Conservation (phyloP, 2,113 vertebrate species). For the Phrynocephalus versicolor region DNA sequence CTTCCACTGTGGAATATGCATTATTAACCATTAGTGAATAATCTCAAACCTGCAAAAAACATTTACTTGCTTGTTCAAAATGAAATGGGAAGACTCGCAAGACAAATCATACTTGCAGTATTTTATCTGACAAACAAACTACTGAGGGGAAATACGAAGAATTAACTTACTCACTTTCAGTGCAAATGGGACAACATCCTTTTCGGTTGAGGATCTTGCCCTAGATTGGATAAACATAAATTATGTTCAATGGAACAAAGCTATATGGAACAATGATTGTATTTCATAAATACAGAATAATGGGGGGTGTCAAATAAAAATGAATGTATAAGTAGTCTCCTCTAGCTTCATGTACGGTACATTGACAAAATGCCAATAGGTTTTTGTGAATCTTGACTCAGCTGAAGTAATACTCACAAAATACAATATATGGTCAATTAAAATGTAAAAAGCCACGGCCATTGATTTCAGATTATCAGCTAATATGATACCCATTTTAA, state of each 20-base stretch:
- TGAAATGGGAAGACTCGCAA: constrained; percentile 18
- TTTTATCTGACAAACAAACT: constrained; percentile 37
- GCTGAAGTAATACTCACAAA: constrained; percentile 22
- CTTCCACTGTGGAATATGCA: neutral
- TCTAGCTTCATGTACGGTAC: constrained; percentile 7
- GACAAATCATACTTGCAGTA: constrained; percentile 2
- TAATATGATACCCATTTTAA: neutral
- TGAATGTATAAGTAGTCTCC: constrained; percentile 49
- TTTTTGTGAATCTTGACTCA: constrained; percentile 52
- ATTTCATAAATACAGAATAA: constrained; percentile 51
- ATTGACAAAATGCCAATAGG: neutral
- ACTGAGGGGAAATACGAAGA: constrained; percentile 45
- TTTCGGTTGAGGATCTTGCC: constrained; percentile 98
- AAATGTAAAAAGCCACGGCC: neutral
- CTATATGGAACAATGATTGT: constrained; percentile 30
- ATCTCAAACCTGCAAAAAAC: neutral
- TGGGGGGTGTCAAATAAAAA: constrained; percentile 51
- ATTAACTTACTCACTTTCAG: constrained; percentile 95
- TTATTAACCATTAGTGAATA: neutral
- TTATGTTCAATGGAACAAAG: constrained; percentile 52
- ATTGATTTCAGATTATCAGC: neutral
- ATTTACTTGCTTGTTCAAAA: neutral
- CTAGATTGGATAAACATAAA: constrained; percentile 77
- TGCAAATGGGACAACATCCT: constrained; percentile 98
- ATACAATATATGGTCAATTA: neutral